phyloP scores from a whole-genome alignment of 2,113 vertebrate genomes.

The Galeopterus variegatus region DNA sequence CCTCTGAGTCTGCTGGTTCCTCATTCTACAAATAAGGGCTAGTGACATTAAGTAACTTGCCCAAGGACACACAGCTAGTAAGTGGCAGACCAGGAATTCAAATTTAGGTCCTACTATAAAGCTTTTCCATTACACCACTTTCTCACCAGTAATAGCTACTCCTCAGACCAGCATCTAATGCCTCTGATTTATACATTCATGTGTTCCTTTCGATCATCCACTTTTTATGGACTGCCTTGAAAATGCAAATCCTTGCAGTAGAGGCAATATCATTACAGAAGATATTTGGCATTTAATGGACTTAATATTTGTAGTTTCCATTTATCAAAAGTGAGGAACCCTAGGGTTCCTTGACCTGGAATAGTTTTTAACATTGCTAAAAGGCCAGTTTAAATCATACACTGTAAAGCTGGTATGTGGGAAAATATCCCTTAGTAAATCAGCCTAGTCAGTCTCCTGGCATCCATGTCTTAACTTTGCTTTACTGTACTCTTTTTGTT shows the following conservation, averaged over 20 bases:
- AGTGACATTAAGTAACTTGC: conserved; percentile 7
- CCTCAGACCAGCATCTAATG: background rate
- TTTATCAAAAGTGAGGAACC: background rate
- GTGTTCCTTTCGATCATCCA: conserved; percentile 48
- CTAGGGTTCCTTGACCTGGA: background rate
- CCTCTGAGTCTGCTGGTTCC: conserved; percentile 9
- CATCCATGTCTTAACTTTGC: background rate
- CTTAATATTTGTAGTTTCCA: background rate
- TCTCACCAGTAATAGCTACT: background rate
- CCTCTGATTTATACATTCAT: conserved; percentile 30
- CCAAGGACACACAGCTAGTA: background rate
- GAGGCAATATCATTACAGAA: background rate
- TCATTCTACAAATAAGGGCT: conserved; percentile 33
- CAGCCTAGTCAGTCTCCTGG: background rate
- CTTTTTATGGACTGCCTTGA: conserved; percentile 30
- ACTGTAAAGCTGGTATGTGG: background rate
- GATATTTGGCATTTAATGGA: background rate
- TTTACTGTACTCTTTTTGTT: background rate
- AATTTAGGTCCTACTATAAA: conserved; percentile 33
- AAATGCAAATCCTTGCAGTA: conserved; percentile 43
- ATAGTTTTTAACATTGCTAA: background rate
- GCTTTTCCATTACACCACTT: conserved; percentile 42
- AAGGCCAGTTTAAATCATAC: background rate
- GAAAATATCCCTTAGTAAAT: background rate
- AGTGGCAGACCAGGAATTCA: conserved; percentile 16